A percentile compares a stretch with the other conserved stretches of the same genome.
phyloP scores from a whole-genome alignment of 92 coral and sea anemone species.

The Umimayanthus kanabou region DNA sequence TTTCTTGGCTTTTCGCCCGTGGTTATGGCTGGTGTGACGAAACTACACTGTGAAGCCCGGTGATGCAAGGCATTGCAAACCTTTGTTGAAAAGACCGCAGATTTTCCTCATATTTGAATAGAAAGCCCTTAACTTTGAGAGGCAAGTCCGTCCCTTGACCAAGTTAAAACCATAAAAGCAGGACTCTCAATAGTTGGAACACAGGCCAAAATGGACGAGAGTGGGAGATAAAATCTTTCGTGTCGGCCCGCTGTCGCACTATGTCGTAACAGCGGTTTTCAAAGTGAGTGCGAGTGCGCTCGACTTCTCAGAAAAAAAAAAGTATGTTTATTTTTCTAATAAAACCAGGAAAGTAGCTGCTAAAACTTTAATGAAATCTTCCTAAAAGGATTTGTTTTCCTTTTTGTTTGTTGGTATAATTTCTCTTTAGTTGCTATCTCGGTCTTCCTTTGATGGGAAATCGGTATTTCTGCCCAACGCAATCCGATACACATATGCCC shows the following conservation, averaged over 20 bases:
- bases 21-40: background rate
- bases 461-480: slow-evolving; percentile 15
- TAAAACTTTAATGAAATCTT: background rate
- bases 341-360: background rate
- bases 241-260: background rate
- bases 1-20: background rate
- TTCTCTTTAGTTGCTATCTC: background rate
- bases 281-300: background rate
- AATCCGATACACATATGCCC: slow-evolving; percentile 30
- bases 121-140: background rate
- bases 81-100: background rate
- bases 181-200: no score
- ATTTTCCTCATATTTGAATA: background rate
- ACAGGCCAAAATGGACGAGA: background rate
- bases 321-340: background rate
- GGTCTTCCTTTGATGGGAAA: background rate
- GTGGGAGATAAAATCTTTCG: background rate
- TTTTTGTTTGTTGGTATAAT: background rate
- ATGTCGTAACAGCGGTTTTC: background rate
- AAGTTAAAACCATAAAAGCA: background rate
- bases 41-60: background rate
- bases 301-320: no score
- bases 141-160: background rate
- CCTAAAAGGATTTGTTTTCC: slow-evolving; percentile 19
- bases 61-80: background rate